phyloP scores from a whole-genome alignment of 2,113 vertebrate species.

The Oncorhynchus masou region DNA sequence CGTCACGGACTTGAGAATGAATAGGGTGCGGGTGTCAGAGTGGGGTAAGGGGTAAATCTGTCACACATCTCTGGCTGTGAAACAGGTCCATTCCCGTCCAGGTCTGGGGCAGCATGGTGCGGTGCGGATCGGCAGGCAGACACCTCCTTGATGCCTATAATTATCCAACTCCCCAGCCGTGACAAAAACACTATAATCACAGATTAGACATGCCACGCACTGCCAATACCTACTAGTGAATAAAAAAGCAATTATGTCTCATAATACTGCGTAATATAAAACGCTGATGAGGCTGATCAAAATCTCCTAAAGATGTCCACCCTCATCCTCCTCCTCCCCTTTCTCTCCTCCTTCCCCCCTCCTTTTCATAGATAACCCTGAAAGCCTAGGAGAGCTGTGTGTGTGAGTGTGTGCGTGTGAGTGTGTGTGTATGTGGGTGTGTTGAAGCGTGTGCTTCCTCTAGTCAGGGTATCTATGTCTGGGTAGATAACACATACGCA shows the following conservation, averaged over 20 bases:
- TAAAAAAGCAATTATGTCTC: constrained; percentile 8
- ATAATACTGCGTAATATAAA: constrained; percentile 4
- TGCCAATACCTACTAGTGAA: constrained; percentile 4
- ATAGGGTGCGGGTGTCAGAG: background rate
- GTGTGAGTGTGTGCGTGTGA: background rate
- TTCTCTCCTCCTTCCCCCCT: background rate
- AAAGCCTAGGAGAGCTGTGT: background rate
- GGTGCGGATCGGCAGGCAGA: background rate
- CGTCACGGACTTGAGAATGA: background rate
- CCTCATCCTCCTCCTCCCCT: background rate
- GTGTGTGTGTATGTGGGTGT: background rate
- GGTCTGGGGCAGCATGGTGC: background rate
- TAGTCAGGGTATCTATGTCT: background rate
- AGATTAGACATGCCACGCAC: constrained; percentile 16
- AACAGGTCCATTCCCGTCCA: constrained; percentile 1
- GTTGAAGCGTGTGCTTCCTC: background rate
- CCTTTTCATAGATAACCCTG: background rate
- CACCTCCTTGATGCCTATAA: background rate
- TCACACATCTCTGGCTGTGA: background rate
- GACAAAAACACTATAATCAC: constrained; percentile 2
- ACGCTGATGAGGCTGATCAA: background rate
- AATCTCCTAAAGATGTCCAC: constrained; percentile 9
- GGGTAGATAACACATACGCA: background rate
- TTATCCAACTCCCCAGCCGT: background rate
- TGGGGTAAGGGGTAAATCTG: background rate